These are phyloP conservation scores for Cybosia mesomella DNA, from an alignment of 2,888 invertebrate genomes.

Conservation along the genomic window DNA sequence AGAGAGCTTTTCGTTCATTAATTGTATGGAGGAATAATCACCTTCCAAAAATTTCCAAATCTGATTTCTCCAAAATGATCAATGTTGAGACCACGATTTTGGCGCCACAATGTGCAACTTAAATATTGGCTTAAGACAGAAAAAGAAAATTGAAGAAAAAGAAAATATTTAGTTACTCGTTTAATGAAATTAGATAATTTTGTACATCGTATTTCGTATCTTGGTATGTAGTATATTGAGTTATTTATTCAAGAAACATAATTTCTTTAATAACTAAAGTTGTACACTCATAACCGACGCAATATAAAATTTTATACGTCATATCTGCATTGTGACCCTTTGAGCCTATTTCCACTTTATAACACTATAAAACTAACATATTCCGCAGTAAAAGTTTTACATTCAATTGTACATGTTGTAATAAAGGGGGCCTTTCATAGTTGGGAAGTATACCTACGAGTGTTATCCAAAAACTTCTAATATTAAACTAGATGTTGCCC, in stretches of 20 bases:
- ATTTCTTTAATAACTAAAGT: constrained; percentile 14
- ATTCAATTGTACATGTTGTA: constrained; percentile 17
- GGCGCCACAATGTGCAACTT: too few relatives aligned
- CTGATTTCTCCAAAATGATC: too few relatives aligned
- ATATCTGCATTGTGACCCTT: constrained; percentile 18
- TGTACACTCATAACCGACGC: constrained; percentile 15
- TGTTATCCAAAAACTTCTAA: neutral
- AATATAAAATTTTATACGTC: constrained; percentile 16
- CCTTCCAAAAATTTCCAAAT: too few relatives aligned
- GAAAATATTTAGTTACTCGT: too few relatives aligned
- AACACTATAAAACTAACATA: constrained; percentile 16
- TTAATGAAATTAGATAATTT: too few relatives aligned
- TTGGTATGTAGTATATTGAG: neutral
- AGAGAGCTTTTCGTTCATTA: too few relatives aligned
- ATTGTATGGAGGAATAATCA: too few relatives aligned
- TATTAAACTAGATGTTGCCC: too few relatives aligned
- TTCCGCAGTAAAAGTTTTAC: constrained; percentile 16
- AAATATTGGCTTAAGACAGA: too few relatives aligned
- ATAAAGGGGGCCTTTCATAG: neutral
- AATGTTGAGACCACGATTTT: too few relatives aligned
- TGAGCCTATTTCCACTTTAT: constrained; percentile 15
- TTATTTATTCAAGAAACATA: constrained; percentile 6
- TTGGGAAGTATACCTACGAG: neutral
- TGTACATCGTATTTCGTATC: too few relatives aligned
- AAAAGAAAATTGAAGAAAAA: too few relatives aligned